phyloP scores from a whole-genome alignment of 2,113 vertebrate species.

The Trichechus manatus region DNA sequence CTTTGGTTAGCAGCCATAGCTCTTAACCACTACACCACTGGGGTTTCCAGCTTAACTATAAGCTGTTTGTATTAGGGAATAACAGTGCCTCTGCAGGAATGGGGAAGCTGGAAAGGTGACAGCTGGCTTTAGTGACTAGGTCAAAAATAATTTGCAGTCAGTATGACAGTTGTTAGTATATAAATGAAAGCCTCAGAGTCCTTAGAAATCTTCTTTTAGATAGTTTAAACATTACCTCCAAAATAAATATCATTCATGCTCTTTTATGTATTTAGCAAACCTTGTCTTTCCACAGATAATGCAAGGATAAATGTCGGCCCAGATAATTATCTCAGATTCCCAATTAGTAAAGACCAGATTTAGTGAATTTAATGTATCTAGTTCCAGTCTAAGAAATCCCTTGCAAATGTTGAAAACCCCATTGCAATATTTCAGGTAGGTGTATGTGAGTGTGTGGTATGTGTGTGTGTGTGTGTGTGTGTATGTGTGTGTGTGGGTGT shows the following conservation, averaged over 20 bases:
- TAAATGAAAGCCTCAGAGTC: constrained; percentile 18
- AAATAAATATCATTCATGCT: constrained; percentile 68
- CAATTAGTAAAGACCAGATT: constrained; percentile 28
- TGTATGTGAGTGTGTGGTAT: not conserved
- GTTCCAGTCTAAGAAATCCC: not conserved
- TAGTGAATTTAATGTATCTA: not conserved
- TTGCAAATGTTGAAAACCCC: not conserved
- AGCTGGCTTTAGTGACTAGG: constrained; percentile 6
- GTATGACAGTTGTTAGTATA: not conserved
- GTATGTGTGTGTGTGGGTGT: not conserved
- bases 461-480: not conserved
- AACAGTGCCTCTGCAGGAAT: not conserved
- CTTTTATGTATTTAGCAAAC: constrained; percentile 63
- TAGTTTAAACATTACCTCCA: constrained; percentile 14
- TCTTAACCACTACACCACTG: no score
- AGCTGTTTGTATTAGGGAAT: not conserved
- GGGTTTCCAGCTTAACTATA: not conserved
- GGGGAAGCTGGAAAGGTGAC: not conserved
- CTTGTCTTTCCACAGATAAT: constrained; percentile 54
- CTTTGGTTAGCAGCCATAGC: no score
- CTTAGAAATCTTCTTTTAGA: constrained; percentile 32
- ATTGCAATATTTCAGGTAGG: not conserved
- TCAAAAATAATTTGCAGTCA: constrained; percentile 24
- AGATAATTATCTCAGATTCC: constrained; percentile 54
- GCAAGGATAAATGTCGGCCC: constrained; percentile 46